A percentile compares a stretch with the other conserved stretches of the same genome.
phyloP scores from a whole-genome alignment of 1,140 invertebrate genomes.

The Diorhabda carinulata region DNA sequence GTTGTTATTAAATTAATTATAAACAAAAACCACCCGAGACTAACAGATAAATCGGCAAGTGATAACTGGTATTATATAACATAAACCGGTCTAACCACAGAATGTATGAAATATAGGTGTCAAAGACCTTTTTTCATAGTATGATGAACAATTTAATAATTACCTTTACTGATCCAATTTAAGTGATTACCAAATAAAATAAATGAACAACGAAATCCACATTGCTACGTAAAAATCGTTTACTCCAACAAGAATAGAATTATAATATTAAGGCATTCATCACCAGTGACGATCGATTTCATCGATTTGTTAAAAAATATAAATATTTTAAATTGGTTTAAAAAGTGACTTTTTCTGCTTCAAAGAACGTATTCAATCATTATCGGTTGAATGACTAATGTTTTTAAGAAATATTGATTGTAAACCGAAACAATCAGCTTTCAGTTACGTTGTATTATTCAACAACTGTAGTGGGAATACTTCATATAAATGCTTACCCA shows the following conservation, averaged over 20 bases:
- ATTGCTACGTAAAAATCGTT: background rate
- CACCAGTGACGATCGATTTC: slow-evolving; percentile 8
- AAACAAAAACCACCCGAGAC: too few relatives aligned
- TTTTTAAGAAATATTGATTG: slow-evolving; percentile 22
- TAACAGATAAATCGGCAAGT: background rate
- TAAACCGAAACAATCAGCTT: slow-evolving; percentile 18
- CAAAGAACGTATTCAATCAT: slow-evolving; percentile 18
- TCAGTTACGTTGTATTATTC: slow-evolving; percentile 18
- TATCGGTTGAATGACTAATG: slow-evolving; percentile 18
- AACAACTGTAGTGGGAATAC: slow-evolving; percentile 13
- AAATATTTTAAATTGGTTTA: slow-evolving; percentile 9
- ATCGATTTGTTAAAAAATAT: slow-evolving; percentile 8
- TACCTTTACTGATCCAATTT: background rate
- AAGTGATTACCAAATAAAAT: background rate
- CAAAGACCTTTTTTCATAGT: background rate
- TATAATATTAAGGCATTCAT: slow-evolving; percentile 14
- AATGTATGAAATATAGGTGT: background rate
- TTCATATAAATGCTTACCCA: slow-evolving; percentile 20
- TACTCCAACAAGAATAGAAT: slow-evolving; percentile 3
- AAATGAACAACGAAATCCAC: background rate
- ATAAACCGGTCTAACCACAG: background rate
- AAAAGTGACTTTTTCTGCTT: slow-evolving; percentile 18
- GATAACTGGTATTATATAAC: background rate
- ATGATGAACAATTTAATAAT: background rate
- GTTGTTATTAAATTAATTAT: too few relatives aligned